These are phyloP conservation scores for Capromys pilorides DNA, from an alignment of 2,797 vertebrate genomes.

Conservation along the genomic window DNA sequence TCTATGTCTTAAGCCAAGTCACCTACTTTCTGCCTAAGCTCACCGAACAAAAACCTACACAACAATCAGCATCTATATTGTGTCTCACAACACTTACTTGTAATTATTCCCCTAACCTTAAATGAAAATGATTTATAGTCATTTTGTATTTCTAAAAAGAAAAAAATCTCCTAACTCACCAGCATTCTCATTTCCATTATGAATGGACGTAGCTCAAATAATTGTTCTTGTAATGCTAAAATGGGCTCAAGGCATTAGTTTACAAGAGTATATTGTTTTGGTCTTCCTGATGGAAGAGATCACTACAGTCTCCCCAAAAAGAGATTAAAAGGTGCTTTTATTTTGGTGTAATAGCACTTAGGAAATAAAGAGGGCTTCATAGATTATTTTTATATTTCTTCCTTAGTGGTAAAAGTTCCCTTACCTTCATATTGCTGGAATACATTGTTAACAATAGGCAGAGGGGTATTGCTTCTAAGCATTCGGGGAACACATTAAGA, in stretches of 20 bases:
- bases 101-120: neutral
- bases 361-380: neutral
- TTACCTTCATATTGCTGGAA: neutral
- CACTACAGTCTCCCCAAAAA: neutral
- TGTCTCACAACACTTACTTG: neutral
- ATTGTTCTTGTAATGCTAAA: conserved; percentile 40
- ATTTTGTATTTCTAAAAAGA: conserved; percentile 32
- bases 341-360: neutral
- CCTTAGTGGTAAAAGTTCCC: neutral
- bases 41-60: neutral
- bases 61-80: neutral
- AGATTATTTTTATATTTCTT: conserved; percentile 38
- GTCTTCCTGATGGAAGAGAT: neutral
- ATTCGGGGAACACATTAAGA: neutral
- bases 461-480: neutral
- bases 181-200: conserved; percentile 30
- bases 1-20: neutral
- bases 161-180: conserved; percentile 11
- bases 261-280: neutral
- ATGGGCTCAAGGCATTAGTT: neutral
- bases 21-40: neutral
- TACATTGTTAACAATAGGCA: neutral
- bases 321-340: neutral
- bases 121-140: conserved; percentile 25
- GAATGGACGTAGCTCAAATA: neutral